Conservation (phyloP, 2,797 vertebrate species). For the Smutsia temminckii region DNA sequence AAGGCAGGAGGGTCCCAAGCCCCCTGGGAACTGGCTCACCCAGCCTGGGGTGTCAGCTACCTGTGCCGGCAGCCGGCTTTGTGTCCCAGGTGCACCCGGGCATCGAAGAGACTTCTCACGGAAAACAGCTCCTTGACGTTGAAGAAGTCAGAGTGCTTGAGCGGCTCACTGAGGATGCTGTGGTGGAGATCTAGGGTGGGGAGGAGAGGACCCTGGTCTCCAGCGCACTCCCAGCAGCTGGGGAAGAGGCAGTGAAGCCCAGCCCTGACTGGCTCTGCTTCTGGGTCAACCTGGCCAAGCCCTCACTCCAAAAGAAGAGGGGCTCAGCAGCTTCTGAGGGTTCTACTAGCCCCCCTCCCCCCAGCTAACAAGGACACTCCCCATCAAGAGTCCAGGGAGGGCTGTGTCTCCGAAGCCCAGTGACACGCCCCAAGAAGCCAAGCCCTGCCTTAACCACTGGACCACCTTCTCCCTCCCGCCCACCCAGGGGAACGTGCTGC, state of each 20-base stretch:
- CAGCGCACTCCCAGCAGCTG: accelerated
- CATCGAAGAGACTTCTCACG: slow-evolving; percentile 92
- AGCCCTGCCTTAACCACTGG: accelerated
- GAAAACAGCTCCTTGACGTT: slow-evolving; percentile 92
- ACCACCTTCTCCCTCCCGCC: no score
- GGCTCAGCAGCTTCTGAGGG: neutral
- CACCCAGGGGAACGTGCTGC: neutral
- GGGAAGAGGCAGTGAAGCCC: neutral
- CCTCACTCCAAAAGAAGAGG: neutral
- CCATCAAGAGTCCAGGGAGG: neutral
- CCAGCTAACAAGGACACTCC: neutral
- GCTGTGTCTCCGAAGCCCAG: neutral
- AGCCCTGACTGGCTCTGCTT: accelerated
- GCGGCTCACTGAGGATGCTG: slow-evolving; percentile 84
- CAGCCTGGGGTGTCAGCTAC: slow-evolving; percentile 74
- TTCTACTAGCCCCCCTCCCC: neutral
- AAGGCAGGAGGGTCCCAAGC: neutral
- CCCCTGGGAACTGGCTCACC: neutral
- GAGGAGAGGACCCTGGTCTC: neutral
- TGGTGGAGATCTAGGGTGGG: slow-evolving; percentile 74
- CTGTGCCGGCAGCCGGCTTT: slow-evolving; percentile 95
- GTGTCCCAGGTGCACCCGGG: slow-evolving; percentile 96
- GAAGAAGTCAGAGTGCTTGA: slow-evolving; percentile 93
- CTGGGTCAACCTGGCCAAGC: accelerated
- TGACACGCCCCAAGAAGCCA: no score